Percentiles rank a stretch among this genome's conserved stretches.
phyloP scores from a whole-genome alignment of 2,113 vertebrate genomes.

The Nipponia nippon region DNA sequence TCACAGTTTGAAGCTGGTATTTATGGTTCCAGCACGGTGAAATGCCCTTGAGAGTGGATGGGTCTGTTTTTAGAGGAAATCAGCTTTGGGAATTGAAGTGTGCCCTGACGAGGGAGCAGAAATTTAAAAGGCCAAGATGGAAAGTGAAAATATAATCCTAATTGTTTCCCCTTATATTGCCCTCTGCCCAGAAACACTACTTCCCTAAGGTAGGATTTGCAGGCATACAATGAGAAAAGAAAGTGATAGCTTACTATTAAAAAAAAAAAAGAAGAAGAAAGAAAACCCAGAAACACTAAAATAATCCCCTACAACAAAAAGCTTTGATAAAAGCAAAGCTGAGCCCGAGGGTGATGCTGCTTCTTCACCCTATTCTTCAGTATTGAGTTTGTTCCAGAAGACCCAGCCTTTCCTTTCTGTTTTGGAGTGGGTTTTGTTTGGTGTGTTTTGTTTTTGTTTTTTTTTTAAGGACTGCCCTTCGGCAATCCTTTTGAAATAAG shows the following conservation, averaged over 20 bases:
- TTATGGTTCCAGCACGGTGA: background rate
- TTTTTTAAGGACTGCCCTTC: slow-evolving; percentile 7
- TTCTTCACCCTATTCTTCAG: slow-evolving; percentile 15
- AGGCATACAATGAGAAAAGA: background rate
- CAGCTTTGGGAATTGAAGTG: background rate
- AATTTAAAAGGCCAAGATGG: background rate
- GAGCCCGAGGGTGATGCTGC: slow-evolving; percentile 32
- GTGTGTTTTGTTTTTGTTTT: too few species aligned
- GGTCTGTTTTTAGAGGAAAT: background rate
- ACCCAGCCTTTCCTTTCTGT: background rate
- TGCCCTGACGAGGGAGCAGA: background rate
- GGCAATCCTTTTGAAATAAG: background rate
- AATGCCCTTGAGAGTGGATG: background rate
- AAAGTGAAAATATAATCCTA: background rate
- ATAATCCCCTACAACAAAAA: slow-evolving; percentile 45
- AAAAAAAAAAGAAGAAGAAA: background rate
- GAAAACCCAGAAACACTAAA: background rate
- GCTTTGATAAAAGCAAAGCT: slow-evolving; percentile 48
- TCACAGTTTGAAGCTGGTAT: background rate
- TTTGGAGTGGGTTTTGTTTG: background rate
- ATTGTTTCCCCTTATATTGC: background rate
- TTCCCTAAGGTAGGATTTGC: background rate
- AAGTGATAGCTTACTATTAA: background rate
- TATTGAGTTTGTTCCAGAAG: background rate
- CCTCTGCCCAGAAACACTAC: background rate